Conservation (phyloP, 2,797 vertebrate genomes). For the Thamnophis elegans region DNA sequence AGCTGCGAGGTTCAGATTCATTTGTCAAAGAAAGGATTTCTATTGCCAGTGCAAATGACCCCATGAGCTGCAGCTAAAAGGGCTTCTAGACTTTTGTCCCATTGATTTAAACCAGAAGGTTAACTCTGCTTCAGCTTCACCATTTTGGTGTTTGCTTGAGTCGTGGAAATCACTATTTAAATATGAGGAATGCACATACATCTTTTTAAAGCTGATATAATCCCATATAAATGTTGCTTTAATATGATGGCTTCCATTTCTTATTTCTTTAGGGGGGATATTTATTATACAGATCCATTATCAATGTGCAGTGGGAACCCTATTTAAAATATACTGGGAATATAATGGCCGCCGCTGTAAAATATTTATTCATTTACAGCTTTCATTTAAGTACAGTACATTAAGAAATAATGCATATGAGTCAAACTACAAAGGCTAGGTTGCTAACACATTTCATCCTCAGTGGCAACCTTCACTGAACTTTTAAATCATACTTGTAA, state of each 20-base stretch:
- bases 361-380: conserved; percentile 33
- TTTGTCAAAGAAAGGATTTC: neutral
- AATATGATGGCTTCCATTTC: conserved; percentile 33
- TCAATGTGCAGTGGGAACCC: conserved; percentile 8
- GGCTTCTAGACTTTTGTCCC: neutral
- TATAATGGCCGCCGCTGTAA: conserved; percentile 27
- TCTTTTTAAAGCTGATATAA: neutral
- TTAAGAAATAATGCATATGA: conserved; percentile 18
- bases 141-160: neutral
- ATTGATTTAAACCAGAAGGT: neutral
- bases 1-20: neutral
- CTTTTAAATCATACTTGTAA: conserved; percentile 32
- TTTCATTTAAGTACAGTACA: neutral
- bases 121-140: neutral
- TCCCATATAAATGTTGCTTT: conserved; percentile 8
- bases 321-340: conserved; percentile 24
- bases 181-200: conserved; percentile 9
- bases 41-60: neutral
- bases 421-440: conserved; percentile 10
- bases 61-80: neutral
- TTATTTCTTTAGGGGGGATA: conserved; percentile 22
- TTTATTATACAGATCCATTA: conserved; percentile 5
- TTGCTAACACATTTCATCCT: conserved; percentile 30
- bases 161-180: conserved; percentile 13
- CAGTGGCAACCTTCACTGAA: conserved; percentile 35